phyloP scores from a whole-genome alignment of 2,888 invertebrate species.

The Scaptomyza parva region DNA sequence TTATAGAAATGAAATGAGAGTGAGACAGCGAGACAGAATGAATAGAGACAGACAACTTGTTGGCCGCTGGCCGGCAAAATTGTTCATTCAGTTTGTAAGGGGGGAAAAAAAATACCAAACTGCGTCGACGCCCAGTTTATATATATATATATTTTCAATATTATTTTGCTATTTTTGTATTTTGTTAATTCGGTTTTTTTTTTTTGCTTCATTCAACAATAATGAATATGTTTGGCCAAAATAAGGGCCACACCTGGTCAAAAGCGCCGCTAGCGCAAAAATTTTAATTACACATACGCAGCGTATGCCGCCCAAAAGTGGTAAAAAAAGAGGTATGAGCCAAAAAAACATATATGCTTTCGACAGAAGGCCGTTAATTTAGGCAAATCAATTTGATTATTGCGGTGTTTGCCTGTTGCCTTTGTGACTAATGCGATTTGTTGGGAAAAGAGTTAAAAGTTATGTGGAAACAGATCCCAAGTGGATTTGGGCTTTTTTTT shows the following conservation, averaged over 20 bases:
- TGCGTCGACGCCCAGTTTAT: constrained; percentile 51
- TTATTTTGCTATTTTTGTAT: constrained; percentile 23
- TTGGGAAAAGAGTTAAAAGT: constrained; percentile 33
- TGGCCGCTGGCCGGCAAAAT: constrained; percentile 48
- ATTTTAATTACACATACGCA: constrained; percentile 68
- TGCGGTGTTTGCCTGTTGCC: constrained; percentile 3
- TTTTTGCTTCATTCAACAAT: constrained; percentile 26
- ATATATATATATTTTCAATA: constrained; percentile 24
- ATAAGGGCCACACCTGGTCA: constrained; percentile 76
- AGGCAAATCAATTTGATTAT: constrained; percentile 58
- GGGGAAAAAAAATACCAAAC: constrained; percentile 17
- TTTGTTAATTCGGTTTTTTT: constrained; percentile 17
- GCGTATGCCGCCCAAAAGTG: constrained; percentile 40
- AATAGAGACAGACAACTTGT: constrained; percentile 49
- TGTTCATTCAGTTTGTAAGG: constrained; percentile 35
- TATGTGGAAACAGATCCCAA: not conserved
- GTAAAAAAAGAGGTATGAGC: constrained; percentile 42
- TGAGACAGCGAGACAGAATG: not conserved
- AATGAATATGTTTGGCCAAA: constrained; percentile 75
- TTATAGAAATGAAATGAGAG: constrained; percentile 49
- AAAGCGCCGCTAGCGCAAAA: constrained; percentile 66
- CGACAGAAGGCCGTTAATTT: constrained; percentile 59
- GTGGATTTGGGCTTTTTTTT: not conserved
- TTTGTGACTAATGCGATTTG: constrained; percentile 40
- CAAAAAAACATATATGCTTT: constrained; percentile 32